A percentile compares a stretch with the other conserved stretches of the same genome.
These are phyloP conservation scores for Ochotona princeps DNA, from an alignment of 2,113 vertebrate genomes.

Conservation along the genomic window DNA sequence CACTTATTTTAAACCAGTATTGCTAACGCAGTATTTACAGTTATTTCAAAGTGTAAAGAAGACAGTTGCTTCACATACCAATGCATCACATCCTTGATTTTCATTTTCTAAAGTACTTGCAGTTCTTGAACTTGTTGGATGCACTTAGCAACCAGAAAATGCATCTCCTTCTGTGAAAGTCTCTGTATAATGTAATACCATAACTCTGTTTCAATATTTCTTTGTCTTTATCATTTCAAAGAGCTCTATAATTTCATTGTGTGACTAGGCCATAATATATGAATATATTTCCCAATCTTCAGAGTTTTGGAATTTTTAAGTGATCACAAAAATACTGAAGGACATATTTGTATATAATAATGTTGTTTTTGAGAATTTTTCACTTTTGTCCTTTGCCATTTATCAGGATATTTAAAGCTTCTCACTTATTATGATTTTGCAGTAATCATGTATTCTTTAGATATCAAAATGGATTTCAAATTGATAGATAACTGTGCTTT, in stretches of 20 bases:
- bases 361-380: background rate
- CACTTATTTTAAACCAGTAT: conserved; percentile 22
- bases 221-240: conserved; percentile 23
- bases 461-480: conserved; percentile 38
- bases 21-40: background rate
- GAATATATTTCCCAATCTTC: background rate
- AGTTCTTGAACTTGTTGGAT: background rate
- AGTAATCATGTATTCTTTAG: conserved; percentile 30
- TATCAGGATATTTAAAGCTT: background rate
- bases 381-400: background rate
- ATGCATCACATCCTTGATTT: background rate
- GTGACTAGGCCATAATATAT: background rate
- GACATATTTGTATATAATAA: conserved; percentile 16
- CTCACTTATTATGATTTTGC: background rate
- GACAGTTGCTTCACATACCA: background rate
- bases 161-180: background rate
- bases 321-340: background rate
- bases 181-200: background rate
- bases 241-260: background rate
- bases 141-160: conserved; percentile 23
- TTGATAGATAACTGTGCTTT: conserved; percentile 51
- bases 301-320: background rate
- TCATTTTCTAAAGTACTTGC: background rate
- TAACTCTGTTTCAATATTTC: conserved; percentile 47
- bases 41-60: conserved; percentile 7